Base-by-base conservation (phyloP, 2,113 vertebrate genomes). In the Sebastes schlegelii region DNA sequence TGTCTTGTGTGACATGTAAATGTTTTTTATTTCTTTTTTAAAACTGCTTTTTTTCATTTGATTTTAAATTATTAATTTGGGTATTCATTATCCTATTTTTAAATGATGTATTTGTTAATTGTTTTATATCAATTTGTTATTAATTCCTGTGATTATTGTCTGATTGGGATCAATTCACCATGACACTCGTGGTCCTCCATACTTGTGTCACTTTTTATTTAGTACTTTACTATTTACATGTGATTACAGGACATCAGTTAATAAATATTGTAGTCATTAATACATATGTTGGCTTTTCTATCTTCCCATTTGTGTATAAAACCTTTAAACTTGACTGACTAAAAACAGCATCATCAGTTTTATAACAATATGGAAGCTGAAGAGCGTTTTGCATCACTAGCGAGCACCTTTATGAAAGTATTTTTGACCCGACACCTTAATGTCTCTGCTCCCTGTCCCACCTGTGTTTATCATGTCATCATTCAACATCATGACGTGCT, bases 381-480 rank as follows among this genome's bases (percentile, higher is more conserved):
- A 61, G n/a, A 69, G 4, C 42, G 1, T 40, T 4, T 14, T n/a
- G n/a, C 68, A 48, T 60, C 80, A 71, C 51, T 9, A 45, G 19
- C 10, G 42, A 63, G 68, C 45, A 34, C 34, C 49, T 77, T 67
- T 55, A 48, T 46, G 66, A 64, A 68, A 23, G 40, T 48, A 63
- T 43, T 45, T 74, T n/a, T 79, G 82, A 85, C 77, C 70, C 23
- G 46, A 62, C 17, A 8, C 68, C 13, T 62, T 49, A 49, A 79
- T n/a, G 86, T 75, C 64, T 82, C 80, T 69, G 67, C 70, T 77
- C 54, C 23, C 23, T n/a, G 58, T 72, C 70, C 57, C 57, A 46
- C 61, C 79, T 57, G 16, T 2, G 26, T 52, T 17, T 55, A 58
- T 85, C 76, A 72, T 11, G 46, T 6, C 79, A 83, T 80, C 76